A percentile compares a stretch with the other conserved stretches of the same genome.
phyloP scores from a whole-genome alignment of 1,140 invertebrate genomes.

The Proales similis region DNA sequence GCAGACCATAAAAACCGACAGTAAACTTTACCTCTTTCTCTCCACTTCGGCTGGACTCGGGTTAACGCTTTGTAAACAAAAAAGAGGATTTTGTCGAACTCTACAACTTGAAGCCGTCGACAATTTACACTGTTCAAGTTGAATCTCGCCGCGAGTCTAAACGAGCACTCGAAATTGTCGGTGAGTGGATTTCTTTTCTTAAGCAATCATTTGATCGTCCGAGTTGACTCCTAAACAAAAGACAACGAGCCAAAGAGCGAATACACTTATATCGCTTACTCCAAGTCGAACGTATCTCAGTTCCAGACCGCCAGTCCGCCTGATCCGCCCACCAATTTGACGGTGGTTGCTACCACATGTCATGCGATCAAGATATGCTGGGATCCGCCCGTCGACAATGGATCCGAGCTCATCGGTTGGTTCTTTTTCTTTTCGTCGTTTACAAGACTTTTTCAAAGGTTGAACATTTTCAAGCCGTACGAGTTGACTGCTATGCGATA shows the following conservation, averaged over 20 bases:
- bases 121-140: constrained; percentile 50
- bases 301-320: constrained; percentile 48
- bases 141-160: constrained; percentile 50
- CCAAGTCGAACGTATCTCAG: constrained; percentile 47
- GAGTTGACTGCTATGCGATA: constrained; percentile 48
- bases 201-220: neutral
- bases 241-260: constrained; percentile 7
- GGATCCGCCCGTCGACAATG: constrained; percentile 50
- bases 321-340: constrained; percentile 48
- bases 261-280: constrained; percentile 43
- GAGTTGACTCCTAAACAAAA: neutral
- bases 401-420: constrained; percentile 49
- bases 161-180: constrained; percentile 46
- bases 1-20: constrained; percentile 40
- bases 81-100: constrained; percentile 50
- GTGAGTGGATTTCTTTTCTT: constrained; percentile 37
- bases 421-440: neutral
- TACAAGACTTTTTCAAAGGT: neutral
- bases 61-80: neutral
- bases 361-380: constrained; percentile 48
- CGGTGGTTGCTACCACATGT: constrained; percentile 48
- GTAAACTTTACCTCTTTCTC: constrained; percentile 43
- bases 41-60: neutral
- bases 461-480: constrained; percentile 42
- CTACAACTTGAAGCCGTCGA: constrained; percentile 45